Evolutionary conservation across 2,797 vertebrate species (phyloP), one percentile per base, ranked within the genome.

Genomic region (Coranthus polyacanthus): DNA sequence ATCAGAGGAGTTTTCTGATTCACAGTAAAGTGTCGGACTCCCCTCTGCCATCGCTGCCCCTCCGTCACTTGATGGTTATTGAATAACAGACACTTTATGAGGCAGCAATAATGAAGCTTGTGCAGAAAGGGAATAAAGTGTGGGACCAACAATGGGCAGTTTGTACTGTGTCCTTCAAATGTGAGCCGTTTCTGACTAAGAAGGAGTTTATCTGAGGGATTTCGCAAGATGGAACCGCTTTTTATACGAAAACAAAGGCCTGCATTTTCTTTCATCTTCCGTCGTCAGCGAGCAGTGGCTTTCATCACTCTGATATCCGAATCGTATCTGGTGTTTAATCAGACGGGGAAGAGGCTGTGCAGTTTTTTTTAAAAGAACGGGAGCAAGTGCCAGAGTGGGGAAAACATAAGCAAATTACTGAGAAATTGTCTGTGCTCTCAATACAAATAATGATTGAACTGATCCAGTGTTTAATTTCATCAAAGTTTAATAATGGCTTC

Each of bases 71-170:
- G 63, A 75, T 71, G 81, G 92, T 94, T 92, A 93, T 85, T 94
- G 86, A 92, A 89, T 93, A 93, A 94, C 92, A 82, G 83, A 82
- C 36, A 2, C 68, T 92, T 94, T 93, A 92, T 91, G 89, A 91
- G 79, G 82, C 78, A 80, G 86, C 84, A 88, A 89, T 88, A 85
- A 92, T 75, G 82, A 75, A 75, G 68, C 71, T 45, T 62, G 64
- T 22, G 61, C 58, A 75, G 72, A 84, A 79, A 81, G 67, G 82
- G 84, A 83, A 83, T 85, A 82, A 84, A 88, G 73, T 65, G 53
- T 75, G 41, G 26, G 81, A 79, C 83, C 78, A 81, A 92, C 90
- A 92, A 91, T 87, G 81, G 88, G 51, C 75, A 84, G 84, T 87
- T 88, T 90, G 92, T 91, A 90, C 88, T 66, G 68, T 62, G 81